Conservation (phyloP, 1,140 invertebrate species). For the Orchestia grillus region DNA sequence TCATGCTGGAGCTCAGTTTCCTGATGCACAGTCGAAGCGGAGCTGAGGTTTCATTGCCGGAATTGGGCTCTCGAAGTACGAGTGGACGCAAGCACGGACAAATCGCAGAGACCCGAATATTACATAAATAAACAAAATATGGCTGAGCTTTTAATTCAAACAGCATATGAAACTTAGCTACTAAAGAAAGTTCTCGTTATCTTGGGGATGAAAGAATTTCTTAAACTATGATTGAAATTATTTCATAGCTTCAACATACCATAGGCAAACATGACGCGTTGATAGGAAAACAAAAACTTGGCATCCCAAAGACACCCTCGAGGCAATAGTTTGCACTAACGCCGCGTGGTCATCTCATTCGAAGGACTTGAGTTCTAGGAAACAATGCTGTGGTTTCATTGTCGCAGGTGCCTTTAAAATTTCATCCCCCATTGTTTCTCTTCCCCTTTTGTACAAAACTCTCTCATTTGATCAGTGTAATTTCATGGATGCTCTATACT, state of each 20-base stretch:
- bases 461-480: not conserved
- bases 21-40: not conserved
- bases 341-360: not conserved
- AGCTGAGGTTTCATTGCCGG: not conserved
- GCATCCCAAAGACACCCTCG: not conserved
- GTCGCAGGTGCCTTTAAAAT: not conserved
- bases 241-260: not conserved
- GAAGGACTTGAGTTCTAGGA: not conserved
- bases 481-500: not conserved
- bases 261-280: not conserved
- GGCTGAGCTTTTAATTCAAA: too few species aligned
- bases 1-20: not conserved
- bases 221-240: too few species aligned
- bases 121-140: too few species aligned
- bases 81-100: not conserved
- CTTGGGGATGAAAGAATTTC: too few species aligned
- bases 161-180: too few species aligned
- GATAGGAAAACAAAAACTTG: not conserved
- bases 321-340: not conserved
- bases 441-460: not conserved
- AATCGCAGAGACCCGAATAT: not conserved
- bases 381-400: not conserved
- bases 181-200: too few species aligned
- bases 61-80: not conserved
- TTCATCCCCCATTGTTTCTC: not conserved